A percentile compares a stretch with the other conserved stretches of the same genome.
Evolutionary conservation across 2,797 vertebrate species (phyloP).

Genomic region (Luscinia luscinia): DNA sequence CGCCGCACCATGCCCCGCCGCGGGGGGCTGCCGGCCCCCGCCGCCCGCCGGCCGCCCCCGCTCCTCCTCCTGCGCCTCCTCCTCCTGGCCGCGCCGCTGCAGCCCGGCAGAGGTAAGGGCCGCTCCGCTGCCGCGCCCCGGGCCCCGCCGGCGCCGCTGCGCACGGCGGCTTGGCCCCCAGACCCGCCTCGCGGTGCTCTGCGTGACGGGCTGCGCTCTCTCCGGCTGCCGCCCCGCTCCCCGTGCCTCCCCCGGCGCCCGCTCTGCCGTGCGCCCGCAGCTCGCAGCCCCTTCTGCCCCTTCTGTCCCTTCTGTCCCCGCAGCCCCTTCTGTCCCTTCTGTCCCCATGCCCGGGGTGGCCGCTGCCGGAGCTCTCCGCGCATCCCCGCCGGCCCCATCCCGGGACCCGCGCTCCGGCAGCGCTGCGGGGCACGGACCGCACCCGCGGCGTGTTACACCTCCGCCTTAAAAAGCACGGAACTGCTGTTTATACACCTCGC

Average conservation of each 20-base stretch:
- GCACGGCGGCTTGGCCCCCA: neutral
- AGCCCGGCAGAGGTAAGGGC: conserved; percentile 57
- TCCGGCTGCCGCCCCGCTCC: too few species aligned
- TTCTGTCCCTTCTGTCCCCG: neutral
- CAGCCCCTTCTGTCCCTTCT: neutral
- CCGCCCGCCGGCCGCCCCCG: neutral
- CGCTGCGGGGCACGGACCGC: neutral
- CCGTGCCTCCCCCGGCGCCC: neutral
- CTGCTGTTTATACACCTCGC: accelerated
- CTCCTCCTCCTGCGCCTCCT: conserved; percentile 7
- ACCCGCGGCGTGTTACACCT: neutral
- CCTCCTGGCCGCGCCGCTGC: conserved; percentile 30
- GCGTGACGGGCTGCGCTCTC: too few species aligned
- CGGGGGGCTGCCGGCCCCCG: conserved; percentile 15
- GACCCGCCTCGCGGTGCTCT: neutral
- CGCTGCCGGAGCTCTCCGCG: too few species aligned
- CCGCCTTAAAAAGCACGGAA: neutral
- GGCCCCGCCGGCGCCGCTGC: neutral
- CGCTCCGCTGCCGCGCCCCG: conserved; percentile 22
- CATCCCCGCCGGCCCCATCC: neutral
- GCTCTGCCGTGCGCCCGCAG: neutral
- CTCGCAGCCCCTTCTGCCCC: neutral
- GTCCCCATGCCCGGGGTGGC: neutral
- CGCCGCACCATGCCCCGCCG: conserved; percentile 11
- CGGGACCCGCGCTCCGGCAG: neutral